Percentiles rank a stretch among this genome's conserved stretches.
These are phyloP conservation scores for Athetis lepigone DNA, from an alignment of 2,888 invertebrate species.

Conservation along the genomic window DNA sequence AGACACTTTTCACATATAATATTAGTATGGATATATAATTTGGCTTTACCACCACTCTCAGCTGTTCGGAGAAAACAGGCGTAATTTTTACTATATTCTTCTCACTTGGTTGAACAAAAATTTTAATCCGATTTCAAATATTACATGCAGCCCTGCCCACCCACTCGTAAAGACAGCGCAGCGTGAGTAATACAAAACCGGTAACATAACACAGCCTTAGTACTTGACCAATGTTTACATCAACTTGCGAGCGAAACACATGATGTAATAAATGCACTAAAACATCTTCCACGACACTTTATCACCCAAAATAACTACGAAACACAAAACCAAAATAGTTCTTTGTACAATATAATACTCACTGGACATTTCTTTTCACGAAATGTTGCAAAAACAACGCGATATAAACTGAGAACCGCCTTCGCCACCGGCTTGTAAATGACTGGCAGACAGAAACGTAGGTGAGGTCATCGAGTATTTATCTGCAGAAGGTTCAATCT, in stretches of 20 bases:
- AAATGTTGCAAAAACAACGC: slow-evolving; percentile 28
- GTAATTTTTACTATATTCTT: background rate
- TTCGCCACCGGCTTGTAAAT: slow-evolving; percentile 21
- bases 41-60: too few species aligned
- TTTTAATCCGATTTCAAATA: background rate
- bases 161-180: background rate
- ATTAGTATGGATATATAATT: too few species aligned
- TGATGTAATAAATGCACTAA: slow-evolving; percentile 35
- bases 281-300: slow-evolving; percentile 9
- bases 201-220: slow-evolving; percentile 41
- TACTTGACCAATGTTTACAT: slow-evolving; percentile 55
- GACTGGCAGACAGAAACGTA: slow-evolving; percentile 40
- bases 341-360: slow-evolving; percentile 41
- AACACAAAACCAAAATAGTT: slow-evolving; percentile 1
- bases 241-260: slow-evolving; percentile 35
- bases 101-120: slow-evolving; percentile 9
- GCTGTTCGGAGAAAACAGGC: background rate
- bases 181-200: slow-evolving; percentile 44
- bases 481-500: slow-evolving; percentile 32
- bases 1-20: too few species aligned
- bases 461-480: slow-evolving; percentile 18
- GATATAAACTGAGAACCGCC: slow-evolving; percentile 14
- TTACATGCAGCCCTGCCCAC: slow-evolving; percentile 11
- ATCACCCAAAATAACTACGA: background rate
- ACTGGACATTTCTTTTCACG: slow-evolving; percentile 38